Evolutionary conservation across 2,113 vertebrate genomes (phyloP).

Genomic region (Physeter macrocephalus): DNA sequence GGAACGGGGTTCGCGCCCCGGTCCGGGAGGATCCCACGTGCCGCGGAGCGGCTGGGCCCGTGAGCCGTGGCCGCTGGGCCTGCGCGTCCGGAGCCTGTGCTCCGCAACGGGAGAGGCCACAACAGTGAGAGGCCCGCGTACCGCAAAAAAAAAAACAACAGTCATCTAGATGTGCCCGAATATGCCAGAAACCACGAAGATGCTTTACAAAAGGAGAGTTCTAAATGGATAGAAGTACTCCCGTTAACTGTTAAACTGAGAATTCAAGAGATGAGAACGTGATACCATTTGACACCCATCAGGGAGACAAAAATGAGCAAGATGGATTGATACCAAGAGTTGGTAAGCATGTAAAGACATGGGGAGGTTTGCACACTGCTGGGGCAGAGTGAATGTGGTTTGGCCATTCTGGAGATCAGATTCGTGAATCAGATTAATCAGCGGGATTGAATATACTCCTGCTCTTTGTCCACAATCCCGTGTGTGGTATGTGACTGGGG

Average conservation of each 20-base stretch:
- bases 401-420: not conserved
- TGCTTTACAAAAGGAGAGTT: not conserved
- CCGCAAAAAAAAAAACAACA: too few relatives aligned
- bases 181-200: fast-evolving
- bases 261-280: not conserved
- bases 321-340: fast-evolving
- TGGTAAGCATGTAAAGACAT: fast-evolving
- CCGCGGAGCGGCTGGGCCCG: too few relatives aligned
- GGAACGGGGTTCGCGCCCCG: too few relatives aligned
- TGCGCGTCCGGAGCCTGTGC: too few relatives aligned
- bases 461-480: not conserved
- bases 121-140: too few relatives aligned
- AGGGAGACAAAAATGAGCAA: fast-evolving
- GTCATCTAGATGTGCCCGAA: not conserved
- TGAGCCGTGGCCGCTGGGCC: too few relatives aligned
- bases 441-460: fast-evolving
- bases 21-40: too few relatives aligned
- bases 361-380: fast-evolving
- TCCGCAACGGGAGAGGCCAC: too few relatives aligned
- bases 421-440: not conserved
- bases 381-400: too few relatives aligned
- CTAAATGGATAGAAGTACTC: fast-evolving
- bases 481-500: too few relatives aligned
- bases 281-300: too few relatives aligned
- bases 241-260: fast-evolving